phyloP scores from a whole-genome alignment of 2,113 vertebrate species.

The Carollia perspicillata region DNA sequence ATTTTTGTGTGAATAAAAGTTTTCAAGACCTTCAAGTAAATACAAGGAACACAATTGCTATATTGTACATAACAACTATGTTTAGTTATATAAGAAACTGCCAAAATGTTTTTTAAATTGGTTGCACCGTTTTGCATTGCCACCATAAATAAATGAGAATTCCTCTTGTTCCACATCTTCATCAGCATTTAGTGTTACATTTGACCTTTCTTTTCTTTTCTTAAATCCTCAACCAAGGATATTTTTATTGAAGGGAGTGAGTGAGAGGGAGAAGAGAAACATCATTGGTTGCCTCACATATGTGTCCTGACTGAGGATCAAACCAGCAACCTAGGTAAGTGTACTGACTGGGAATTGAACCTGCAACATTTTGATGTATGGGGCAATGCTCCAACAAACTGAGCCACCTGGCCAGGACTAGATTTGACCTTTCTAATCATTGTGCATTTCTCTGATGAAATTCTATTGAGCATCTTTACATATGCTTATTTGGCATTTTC shows the following conservation, averaged over 20 bases:
- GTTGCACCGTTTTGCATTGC: background rate
- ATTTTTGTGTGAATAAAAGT: background rate
- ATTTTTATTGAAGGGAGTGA: no score
- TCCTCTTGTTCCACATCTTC: background rate
- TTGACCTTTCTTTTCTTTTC: background rate
- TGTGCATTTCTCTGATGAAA: background rate
- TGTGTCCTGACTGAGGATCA: no score
- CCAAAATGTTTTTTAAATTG: background rate
- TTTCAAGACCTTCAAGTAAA: background rate
- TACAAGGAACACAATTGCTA: background rate
- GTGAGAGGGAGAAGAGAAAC: no score
- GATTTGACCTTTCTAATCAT: background rate
- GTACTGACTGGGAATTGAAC: no score
- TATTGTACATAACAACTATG: background rate
- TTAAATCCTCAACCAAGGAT: no score
- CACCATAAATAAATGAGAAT: background rate
- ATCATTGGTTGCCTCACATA: no score
- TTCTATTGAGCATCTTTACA: background rate
- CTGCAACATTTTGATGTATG: no score
- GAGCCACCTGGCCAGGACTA: no score
- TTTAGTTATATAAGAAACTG: background rate
- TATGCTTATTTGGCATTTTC: background rate
- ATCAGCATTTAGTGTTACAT: background rate
- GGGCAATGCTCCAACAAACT: no score
- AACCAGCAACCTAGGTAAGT: no score